Base-by-base conservation (phyloP, 1,140 invertebrate species). In the Acromyrmex heyeri region DNA sequence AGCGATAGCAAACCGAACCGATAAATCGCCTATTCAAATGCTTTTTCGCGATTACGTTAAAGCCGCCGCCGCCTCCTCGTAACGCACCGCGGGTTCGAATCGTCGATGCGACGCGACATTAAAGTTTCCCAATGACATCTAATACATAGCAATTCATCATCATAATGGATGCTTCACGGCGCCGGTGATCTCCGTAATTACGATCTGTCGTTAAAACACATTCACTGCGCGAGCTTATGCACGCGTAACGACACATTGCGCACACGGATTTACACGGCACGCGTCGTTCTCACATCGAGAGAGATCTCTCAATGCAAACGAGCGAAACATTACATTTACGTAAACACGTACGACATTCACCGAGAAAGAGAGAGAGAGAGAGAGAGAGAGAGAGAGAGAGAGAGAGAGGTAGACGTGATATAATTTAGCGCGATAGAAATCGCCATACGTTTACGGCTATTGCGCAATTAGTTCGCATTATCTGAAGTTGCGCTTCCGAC, bases 401-500 rank as follows among this genome's bases (percentile, higher is more conserved):
- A 30, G 30, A 30, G 30, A 34, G 6, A 44, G 10, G 3, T 18
- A 69, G 38, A 57, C 21, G 75, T 24, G 38, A 69, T 69, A 69
- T 69, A 69, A 81, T 81, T 55, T 16, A 55, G 16, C 61, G 34
- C 59, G 62, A 78, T 78, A 65, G 76, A 65, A 78, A 78, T 65
- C 76, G 24, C 44, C 61, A 24, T 27, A 62, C 21, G 30, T 53
- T 79, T 16, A 21, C 53, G 65, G 18, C 38, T 30, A 59, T 73
- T 82, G 70, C 79, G 79, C 79, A 82, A 73, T 82, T 59, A 82
- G 24, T 12, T 73, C 38, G 38, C 67, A 24, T 82, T 82, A 82
- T 73, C 67, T 48, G 67, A 8, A 57, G 34, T 50, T 38, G 30
- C 48, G 67, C 67, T 82, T 82, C 67, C 79, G 79, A 82, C 79